Base-by-base conservation (phyloP, 2,113 vertebrate genomes). In the Anhinga anhinga region DNA sequence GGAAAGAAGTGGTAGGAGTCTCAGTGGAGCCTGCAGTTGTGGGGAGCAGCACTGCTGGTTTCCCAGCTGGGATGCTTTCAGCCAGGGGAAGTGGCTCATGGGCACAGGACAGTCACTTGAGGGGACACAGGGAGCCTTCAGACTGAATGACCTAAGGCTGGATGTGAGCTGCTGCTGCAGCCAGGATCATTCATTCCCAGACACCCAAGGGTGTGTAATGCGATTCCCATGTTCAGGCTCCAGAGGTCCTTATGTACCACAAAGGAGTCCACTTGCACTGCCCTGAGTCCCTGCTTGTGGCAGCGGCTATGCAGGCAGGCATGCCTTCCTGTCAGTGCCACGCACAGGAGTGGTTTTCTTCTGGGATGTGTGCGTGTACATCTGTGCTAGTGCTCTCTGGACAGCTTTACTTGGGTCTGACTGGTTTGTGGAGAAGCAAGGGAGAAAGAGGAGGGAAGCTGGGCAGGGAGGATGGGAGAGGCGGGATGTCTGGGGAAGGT, bases 401-500 rank as follows among this genome's bases (percentile, higher is more conserved):
- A 32, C 34, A 69, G 32, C 40, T 66, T 76, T 50, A 44, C 55
- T 53, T 58, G 70, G 32, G n/a, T 50, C 72, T 34, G 26, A 44
- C 29, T 0, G 2, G n/a, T 49, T 70, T 65, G 55, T 55, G 61
- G 13, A 87, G 74, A 59, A 74, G 38, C 9, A 5, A 81, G 49
- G 49, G 27, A 79, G 53, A 89, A 96, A 77, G 94, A 81, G 7
- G 6, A 84, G 88, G 34, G 50, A 76, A 86, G 84, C 71, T 77
- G 81, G 55, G 59, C 66, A 89, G 80, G 69, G 93, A 85, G 65
- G 50, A 70, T 83, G 82, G 72, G 87, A 97, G 96, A 97, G 95
- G 97, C 79, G 97, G 97, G 95, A 98, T 98, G 97, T 96, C 87
- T 98, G 55, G 72, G 86, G 90, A 96, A 98, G 98, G 97, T 98